phyloP scores from a whole-genome alignment of 2,113 vertebrate species.

The Hypanus sabinus region DNA sequence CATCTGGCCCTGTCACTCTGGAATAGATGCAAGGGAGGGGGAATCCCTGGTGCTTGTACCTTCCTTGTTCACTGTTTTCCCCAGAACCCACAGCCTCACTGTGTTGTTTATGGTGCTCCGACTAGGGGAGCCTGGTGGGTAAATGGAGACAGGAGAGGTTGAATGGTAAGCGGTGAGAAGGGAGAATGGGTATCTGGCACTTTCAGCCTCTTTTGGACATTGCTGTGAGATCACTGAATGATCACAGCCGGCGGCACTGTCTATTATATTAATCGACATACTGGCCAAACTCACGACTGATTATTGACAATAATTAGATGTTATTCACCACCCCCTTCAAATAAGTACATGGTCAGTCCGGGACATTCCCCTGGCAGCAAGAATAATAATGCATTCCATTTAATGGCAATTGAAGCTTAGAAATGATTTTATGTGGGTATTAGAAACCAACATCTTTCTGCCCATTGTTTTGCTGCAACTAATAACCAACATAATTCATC shows the following conservation, averaged over 20 bases:
- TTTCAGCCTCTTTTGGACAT: background rate
- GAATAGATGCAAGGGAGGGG: background rate
- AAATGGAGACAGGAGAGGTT: too few species aligned
- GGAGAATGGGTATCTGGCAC: background rate
- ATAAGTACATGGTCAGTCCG: background rate
- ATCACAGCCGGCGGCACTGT: background rate
- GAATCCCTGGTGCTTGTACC: background rate
- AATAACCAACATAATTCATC: background rate
- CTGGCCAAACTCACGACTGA: background rate
- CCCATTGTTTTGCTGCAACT: background rate
- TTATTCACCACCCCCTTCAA: background rate
- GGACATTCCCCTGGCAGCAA: background rate
- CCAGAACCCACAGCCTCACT: background rate
- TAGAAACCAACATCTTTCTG: background rate
- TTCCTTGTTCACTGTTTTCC: background rate
- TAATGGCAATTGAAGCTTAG: background rate
- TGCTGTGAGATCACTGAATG: background rate
- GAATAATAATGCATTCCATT: background rate
- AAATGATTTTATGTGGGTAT: background rate
- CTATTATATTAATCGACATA: background rate
- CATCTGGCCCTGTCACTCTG: background rate
- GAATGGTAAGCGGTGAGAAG: background rate
- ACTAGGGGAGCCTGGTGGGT: background rate
- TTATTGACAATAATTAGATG: background rate
- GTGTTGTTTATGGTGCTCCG: background rate